phyloP scores from a whole-genome alignment of 2,797 vertebrate genomes.

The Darevskia mixta region DNA sequence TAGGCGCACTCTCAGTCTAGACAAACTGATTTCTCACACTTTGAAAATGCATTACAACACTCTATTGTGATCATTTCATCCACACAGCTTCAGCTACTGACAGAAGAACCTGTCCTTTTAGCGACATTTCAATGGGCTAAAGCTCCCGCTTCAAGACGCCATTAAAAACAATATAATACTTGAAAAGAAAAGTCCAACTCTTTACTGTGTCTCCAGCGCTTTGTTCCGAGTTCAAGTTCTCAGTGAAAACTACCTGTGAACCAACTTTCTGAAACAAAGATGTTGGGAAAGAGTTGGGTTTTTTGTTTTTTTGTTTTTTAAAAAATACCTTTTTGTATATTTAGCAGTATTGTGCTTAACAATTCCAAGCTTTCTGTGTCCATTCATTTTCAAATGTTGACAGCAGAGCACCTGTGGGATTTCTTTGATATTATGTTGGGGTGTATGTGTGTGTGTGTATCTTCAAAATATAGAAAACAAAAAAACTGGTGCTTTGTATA shows the following conservation, averaged over 20 bases:
- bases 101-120: conserved; percentile 82
- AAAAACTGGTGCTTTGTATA: conserved; percentile 30
- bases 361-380: conserved; percentile 47
- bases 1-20: conserved; percentile 81
- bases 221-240: conserved; percentile 74
- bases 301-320: conserved; percentile 47
- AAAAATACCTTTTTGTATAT: background rate
- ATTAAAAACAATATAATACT: conserved; percentile 79
- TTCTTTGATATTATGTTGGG: conserved; percentile 19
- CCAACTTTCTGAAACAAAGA: conserved; percentile 69
- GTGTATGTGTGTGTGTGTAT: conserved; percentile 16
- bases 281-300: conserved; percentile 47
- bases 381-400: conserved; percentile 52
- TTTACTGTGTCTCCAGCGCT: conserved; percentile 70
- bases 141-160: conserved; percentile 75
- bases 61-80: conserved; percentile 82
- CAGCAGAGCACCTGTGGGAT: conserved; percentile 13
- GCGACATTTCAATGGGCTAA: conserved; percentile 80
- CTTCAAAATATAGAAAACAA: conserved; percentile 24
- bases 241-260: conserved; percentile 71
- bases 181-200: conserved; percentile 78
- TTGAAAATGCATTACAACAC: conserved; percentile 83
- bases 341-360: conserved; percentile 31
- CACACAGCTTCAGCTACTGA: conserved; percentile 77
- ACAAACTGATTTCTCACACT: conserved; percentile 87